Evolutionary conservation across 2,113 vertebrate species (phyloP), one percentile per base, ranked within the genome.

Genomic region (Vanacampus margaritifer): DNA sequence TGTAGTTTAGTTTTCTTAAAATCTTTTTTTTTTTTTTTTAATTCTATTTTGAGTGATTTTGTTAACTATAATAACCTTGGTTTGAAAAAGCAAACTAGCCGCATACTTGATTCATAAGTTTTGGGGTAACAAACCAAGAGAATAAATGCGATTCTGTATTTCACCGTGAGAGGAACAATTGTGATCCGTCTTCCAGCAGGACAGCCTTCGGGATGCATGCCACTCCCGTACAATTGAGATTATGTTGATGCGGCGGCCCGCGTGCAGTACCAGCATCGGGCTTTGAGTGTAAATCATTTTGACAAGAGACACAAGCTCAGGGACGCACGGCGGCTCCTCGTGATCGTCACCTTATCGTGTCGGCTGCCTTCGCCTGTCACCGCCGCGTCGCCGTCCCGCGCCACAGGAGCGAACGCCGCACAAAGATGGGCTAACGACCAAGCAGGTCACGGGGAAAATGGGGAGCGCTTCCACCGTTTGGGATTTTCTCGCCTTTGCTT

Each of bases 211-310:
- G 74, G 65, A 64, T 67, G 59, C 62, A 50, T 58, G 71, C 71
- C 70, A 71, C 74, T 74, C 23, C 67, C 72, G 78, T 67, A 58
- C 66, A 71, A 85, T 80, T 75, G 64, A 82, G 77, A 84, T 84
- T 76, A 82, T 82, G 86, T 79, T 76, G 54, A 79, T 85, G 87
- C 75, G 43, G 75, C 85, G 56, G 71, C 84, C 84, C 81, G 84
- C 85, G 75, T 78, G 51, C 78, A 21, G n/a, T n/a, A n/a, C n/a
- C n/a, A n/a, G n/a, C n/a, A n/a, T n/a, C n/a, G n/a, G n/a, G 61
- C 36, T 59, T 54, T 58, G 4, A 32, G 74, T 78, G 78, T 82
- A 79, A 85, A 81, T 86, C 81, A 70, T 58, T 12, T 39, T 72
- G 85, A 85, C 80, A 75, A n/a, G 56, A 75, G 65, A 79, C 73